phyloP scores from a whole-genome alignment of 2,888 invertebrate species.

The Melitaea athalia region DNA sequence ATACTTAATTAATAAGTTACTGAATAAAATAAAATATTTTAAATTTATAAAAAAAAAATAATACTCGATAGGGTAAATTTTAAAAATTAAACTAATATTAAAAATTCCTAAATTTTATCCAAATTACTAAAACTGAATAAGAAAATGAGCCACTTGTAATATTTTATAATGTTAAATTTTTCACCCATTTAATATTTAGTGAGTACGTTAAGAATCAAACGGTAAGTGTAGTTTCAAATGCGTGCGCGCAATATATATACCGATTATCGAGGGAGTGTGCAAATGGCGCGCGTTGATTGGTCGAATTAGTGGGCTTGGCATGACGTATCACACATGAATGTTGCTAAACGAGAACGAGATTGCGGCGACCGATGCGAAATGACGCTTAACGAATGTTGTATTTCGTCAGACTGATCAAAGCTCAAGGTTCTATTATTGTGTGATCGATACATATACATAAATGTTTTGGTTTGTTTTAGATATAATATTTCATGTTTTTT shows the following conservation, averaged over 20 bases:
- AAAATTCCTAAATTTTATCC: slow-evolving; percentile 57
- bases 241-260: slow-evolving; percentile 65
- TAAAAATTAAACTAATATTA: slow-evolving; percentile 28
- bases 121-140: slow-evolving; percentile 81
- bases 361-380: slow-evolving; percentile 5
- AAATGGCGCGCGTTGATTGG: slow-evolving; percentile 66
- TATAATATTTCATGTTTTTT: not conserved
- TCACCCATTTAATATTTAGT: slow-evolving; percentile 74
- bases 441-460: slow-evolving; percentile 42
- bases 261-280: slow-evolving; percentile 64
- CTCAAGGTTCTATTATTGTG: slow-evolving; percentile 54
- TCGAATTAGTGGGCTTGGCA: slow-evolving; percentile 71
- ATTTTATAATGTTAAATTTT: slow-evolving; percentile 70
- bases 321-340: slow-evolving; percentile 24
- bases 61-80: not conserved
- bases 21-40: slow-evolving; percentile 34
- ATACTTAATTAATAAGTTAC: slow-evolving; percentile 36
- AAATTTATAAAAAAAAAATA: slow-evolving; percentile 4
- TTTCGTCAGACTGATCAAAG: slow-evolving; percentile 57
- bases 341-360: slow-evolving; percentile 4
- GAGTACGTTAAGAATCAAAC: slow-evolving; percentile 48
- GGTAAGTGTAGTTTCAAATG: slow-evolving; percentile 51
- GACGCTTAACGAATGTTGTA: slow-evolving; percentile 22
- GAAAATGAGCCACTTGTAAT: slow-evolving; percentile 80
- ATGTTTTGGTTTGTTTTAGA: not conserved